Percentiles rank a stretch among this genome's conserved stretches.
Evolutionary conservation across 2,797 vertebrate genomes (phyloP).

Genomic region (Stomatorhinus walkeri): DNA sequence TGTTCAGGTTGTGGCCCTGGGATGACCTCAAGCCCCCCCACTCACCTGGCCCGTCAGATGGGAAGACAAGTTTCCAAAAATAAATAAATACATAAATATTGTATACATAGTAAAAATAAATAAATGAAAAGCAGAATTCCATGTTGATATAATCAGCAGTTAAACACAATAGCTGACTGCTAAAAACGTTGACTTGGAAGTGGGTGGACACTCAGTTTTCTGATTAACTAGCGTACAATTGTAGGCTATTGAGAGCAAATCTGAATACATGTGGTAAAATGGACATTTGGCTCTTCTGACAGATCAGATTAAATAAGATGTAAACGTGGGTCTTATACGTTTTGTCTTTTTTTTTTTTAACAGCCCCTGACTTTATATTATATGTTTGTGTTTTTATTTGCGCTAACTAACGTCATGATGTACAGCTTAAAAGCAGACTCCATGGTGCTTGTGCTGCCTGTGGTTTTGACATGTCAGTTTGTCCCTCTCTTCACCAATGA

Average conservation of each 20-base stretch:
- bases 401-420: neutral
- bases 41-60: neutral
- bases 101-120: neutral
- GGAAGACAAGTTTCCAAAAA: neutral
- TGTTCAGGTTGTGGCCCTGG: neutral
- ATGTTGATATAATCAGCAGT: neutral
- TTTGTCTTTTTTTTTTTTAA: too few species aligned
- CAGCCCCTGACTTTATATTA: neutral
- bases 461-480: neutral
- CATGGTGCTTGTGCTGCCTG: neutral
- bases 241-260: neutral
- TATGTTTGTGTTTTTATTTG: neutral
- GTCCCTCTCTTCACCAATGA: neutral
- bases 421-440: neutral
- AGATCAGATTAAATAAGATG: neutral
- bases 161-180: neutral
- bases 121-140: neutral
- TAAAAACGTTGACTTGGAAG: neutral
- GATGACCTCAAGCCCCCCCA: neutral
- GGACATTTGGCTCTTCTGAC: neutral
- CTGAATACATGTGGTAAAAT: neutral
- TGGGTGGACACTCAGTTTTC: neutral
- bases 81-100: neutral
- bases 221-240: neutral
- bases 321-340: neutral